These are phyloP conservation scores for Calidris pygmaea DNA, from an alignment of 2,113 vertebrate genomes.

Conservation along the genomic window DNA sequence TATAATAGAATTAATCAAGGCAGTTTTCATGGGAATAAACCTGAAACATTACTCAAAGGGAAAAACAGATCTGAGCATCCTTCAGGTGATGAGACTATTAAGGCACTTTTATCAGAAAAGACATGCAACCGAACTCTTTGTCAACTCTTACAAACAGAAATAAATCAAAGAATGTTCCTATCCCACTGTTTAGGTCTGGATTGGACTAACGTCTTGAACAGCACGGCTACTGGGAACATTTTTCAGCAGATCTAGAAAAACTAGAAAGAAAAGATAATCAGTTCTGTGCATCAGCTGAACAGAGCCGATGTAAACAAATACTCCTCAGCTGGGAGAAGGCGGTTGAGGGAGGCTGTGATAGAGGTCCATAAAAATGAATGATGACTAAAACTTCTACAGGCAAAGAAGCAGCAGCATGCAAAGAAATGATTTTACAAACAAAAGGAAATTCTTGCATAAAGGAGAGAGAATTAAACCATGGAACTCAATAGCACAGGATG, in stretches of 20 bases:
- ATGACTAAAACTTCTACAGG: neutral
- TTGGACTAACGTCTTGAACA: neutral
- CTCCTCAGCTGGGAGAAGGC: neutral
- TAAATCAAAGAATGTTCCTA: neutral
- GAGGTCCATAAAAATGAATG: neutral
- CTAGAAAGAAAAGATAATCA: neutral
- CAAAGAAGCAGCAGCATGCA: neutral
- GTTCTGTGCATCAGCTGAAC: neutral
- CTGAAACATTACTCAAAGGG: neutral
- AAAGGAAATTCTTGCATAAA: neutral
- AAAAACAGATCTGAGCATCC: neutral
- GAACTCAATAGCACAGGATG: neutral
- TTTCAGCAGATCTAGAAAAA: neutral
- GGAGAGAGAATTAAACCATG: neutral
- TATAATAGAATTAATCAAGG: neutral
- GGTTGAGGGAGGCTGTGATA: neutral
- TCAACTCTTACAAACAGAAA: neutral
- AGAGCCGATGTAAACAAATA: neutral
- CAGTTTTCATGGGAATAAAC: neutral
- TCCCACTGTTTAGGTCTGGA: neutral
- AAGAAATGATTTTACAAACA: neutral
- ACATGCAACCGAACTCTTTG: neutral
- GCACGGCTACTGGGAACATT: neutral
- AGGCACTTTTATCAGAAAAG: neutral
- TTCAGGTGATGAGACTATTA: neutral